These are phyloP conservation scores for Paramacrobiotus metropolitanus DNA, from an alignment of 1,140 invertebrate species.

Conservation along the genomic window DNA sequence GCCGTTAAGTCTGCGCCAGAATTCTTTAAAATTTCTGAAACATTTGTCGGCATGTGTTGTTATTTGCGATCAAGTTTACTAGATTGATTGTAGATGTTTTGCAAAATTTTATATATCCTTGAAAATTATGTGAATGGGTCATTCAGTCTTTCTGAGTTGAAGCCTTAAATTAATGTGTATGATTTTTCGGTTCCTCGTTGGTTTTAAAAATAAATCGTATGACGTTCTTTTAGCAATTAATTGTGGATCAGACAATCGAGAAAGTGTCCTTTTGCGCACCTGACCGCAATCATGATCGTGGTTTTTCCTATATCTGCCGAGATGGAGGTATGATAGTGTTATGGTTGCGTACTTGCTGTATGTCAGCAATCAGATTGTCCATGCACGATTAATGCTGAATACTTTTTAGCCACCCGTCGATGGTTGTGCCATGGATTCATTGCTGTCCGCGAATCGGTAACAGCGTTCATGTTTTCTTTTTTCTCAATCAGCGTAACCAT, in stretches of 20 bases:
- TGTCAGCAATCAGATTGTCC: background rate
- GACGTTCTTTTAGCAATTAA: constrained; percentile 48
- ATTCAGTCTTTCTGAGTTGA: too few relatives aligned
- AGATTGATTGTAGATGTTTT: constrained; percentile 4
- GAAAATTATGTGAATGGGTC: too few relatives aligned
- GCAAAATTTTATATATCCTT: too few relatives aligned
- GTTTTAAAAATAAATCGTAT: too few relatives aligned
- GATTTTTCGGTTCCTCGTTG: too few relatives aligned
- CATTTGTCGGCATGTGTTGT: too few relatives aligned
- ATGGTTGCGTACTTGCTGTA: background rate
- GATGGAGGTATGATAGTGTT: constrained; percentile 40
- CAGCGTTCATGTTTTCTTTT: constrained; percentile 13
- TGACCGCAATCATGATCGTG: constrained; percentile 88
- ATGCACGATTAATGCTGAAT: constrained; percentile 1
- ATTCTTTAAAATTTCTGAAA: too few relatives aligned
- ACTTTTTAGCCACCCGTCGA: constrained; percentile 50
- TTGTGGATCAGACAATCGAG: constrained; percentile 98
- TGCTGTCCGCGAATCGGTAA: constrained; percentile 72
- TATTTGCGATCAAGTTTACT: too few relatives aligned
- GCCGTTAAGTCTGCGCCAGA: too few relatives aligned
- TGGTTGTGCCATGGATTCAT: constrained; percentile 99
- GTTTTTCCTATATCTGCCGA: constrained; percentile 77
- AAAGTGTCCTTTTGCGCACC: constrained; percentile 99
- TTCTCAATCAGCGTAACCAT: background rate
- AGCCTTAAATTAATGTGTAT: too few relatives aligned